Conservation (phyloP, 2,888 invertebrate species). For the Pandemis cinnamomeana region DNA sequence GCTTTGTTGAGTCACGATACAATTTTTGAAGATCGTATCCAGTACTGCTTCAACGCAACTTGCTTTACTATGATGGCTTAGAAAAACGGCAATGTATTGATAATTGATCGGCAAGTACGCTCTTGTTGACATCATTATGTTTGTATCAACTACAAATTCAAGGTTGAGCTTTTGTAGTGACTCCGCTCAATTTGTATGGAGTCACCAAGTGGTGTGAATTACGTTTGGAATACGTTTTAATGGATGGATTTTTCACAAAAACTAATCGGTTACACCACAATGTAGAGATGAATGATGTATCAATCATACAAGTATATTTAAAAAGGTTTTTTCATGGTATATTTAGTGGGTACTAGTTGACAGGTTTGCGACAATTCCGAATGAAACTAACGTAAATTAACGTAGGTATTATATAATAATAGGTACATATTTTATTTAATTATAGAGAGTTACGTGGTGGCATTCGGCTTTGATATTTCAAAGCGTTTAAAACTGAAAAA, state of each 20-base stretch:
- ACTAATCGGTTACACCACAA: slow-evolving; percentile 19
- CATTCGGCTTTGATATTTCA: too few species aligned
- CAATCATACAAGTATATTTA: slow-evolving; percentile 16
- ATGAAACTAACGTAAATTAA: not conserved
- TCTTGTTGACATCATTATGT: slow-evolving; percentile 28
- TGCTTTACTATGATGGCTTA: not conserved
- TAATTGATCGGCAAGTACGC: not conserved
- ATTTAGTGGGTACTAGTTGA: too few species aligned
- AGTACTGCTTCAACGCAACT: not conserved
- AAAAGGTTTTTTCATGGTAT: not conserved
- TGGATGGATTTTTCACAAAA: slow-evolving; percentile 36
- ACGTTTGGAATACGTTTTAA: slow-evolving; percentile 56
- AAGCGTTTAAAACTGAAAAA: too few species aligned
- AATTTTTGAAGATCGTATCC: not conserved
- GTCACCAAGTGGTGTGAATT: slow-evolving; percentile 54
- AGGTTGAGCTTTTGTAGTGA: slow-evolving; percentile 22
- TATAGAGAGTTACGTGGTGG: too few species aligned
- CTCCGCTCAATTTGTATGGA: slow-evolving; percentile 34
- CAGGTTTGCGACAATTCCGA: not conserved
- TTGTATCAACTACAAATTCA: slow-evolving; percentile 30
- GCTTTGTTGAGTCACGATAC: slow-evolving; percentile 3
- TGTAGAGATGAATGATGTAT: slow-evolving; percentile 24
- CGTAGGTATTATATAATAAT: not conserved
- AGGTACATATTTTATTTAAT: too few species aligned
- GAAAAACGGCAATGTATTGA: slow-evolving; percentile 3